phyloP scores from a whole-genome alignment of 2,113 vertebrate genomes.

The Ammodytes dubius region DNA sequence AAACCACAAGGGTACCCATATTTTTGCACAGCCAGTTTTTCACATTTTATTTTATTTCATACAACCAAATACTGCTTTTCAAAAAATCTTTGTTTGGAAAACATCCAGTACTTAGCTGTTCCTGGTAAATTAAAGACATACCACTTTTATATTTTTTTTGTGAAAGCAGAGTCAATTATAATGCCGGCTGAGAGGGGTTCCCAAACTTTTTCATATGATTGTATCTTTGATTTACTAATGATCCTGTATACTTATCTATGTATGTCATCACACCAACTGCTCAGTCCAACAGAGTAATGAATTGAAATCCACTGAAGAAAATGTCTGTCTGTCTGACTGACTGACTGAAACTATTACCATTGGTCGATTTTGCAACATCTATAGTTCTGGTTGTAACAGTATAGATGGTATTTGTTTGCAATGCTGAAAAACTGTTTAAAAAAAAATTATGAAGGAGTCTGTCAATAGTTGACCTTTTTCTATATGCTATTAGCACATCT shows the following conservation, averaged over 20 bases:
- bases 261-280: constrained; percentile 20
- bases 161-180: too few relatives aligned
- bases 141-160: too few relatives aligned
- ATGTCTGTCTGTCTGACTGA: background rate
- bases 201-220: too few relatives aligned
- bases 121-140: too few relatives aligned
- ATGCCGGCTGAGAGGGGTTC: too few relatives aligned
- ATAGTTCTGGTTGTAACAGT: background rate
- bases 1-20: too few relatives aligned
- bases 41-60: too few relatives aligned
- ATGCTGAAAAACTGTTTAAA: background rate
- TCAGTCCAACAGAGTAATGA: constrained; percentile 14
- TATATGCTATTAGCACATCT: background rate
- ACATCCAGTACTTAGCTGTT: too few relatives aligned
- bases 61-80: too few relatives aligned
- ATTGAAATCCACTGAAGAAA: background rate
- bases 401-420: background rate
- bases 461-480: background rate
- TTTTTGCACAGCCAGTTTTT: too few relatives aligned
- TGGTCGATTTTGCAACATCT: background rate
- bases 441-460: background rate
- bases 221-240: constrained; percentile 50
- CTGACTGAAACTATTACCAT: too few relatives aligned
- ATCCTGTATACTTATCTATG: constrained; percentile 24
- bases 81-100: too few relatives aligned